Evolutionary conservation across 2,797 vertebrate species (phyloP), one percentile per base, ranked within the genome.

Genomic region (Sebastes reedi): DNA sequence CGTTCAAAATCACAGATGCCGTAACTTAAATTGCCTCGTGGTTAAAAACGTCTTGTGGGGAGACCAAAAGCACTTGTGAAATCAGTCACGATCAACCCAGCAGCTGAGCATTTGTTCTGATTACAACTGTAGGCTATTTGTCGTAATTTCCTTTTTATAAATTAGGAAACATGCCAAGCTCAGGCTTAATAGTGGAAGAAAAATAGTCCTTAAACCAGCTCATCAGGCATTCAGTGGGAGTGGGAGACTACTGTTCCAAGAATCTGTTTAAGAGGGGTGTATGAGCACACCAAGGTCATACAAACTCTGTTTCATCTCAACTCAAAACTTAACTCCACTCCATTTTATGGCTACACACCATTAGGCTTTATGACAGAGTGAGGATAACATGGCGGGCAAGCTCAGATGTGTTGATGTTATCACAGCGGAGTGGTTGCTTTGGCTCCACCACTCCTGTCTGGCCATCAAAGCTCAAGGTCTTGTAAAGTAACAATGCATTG

Each of bases 351-450:
- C 82, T 69, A 56, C 71, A 80, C 82, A 86, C 80, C 80, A 86
- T 88, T 80, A 83, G 62, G 66, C 82, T 90, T 92, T 84, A 87
- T 78, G 82, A 78, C 79, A 72, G 68, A 69, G 77, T 34, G n/a
- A 72, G 74, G 75, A 71, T 65, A 82, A 87, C 79, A 80, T 18
- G 70, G 75, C 67, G 76, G 85, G 78, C 74, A 69, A 68, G 67
- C 84, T 87, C 76, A 80, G 74, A 73, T 88, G 77, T 85, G 77
- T 87, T 87, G 90, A 87, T 89, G 84, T 86, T 91, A 89, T 92
- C 85, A 65, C 24, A 68, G 71, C 24, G 50, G 73, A 85, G 60
- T 81, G 56, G 72, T 52, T n/a, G 42, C 6, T 83, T 82, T 72
- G 82, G 80, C 86, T 89, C 87, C 80, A 79, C 13, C 27, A 36